Conservation (phyloP, 2,888 invertebrate genomes). For the Stegana nigrithorax region DNA sequence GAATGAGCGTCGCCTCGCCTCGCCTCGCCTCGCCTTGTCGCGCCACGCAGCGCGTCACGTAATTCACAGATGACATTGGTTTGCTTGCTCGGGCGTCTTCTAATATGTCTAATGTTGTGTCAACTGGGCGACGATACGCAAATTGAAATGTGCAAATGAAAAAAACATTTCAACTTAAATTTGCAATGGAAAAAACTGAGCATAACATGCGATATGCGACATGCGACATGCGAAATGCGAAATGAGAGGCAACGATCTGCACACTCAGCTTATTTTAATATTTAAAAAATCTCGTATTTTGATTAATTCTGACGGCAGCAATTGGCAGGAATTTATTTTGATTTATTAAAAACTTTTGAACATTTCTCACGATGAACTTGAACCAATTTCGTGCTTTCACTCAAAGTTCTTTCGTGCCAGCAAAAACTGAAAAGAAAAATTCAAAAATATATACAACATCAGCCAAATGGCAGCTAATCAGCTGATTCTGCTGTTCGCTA, state of each 20-base stretch:
- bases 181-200: background rate
- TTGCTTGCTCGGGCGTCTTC: background rate
- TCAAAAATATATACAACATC: too few relatives aligned
- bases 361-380: background rate
- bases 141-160: background rate
- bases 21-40: too few relatives aligned
- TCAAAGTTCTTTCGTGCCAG: background rate
- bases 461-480: background rate
- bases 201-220: background rate
- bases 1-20: too few relatives aligned
- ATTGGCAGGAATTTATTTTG: constrained; percentile 27
- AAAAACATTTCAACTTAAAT: background rate
- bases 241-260: background rate
- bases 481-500: background rate
- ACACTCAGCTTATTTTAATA: background rate
- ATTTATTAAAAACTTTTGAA: constrained; percentile 11
- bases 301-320: constrained; percentile 25
- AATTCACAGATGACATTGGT: background rate
- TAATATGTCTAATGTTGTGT: background rate
- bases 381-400: background rate
- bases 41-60: too few relatives aligned
- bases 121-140: background rate
- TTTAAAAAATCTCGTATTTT: constrained; percentile 15
- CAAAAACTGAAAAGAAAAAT: too few relatives aligned
- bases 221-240: background rate